Base-by-base conservation (phyloP, 2,888 invertebrate genomes). In the Encarsia formosa region DNA sequence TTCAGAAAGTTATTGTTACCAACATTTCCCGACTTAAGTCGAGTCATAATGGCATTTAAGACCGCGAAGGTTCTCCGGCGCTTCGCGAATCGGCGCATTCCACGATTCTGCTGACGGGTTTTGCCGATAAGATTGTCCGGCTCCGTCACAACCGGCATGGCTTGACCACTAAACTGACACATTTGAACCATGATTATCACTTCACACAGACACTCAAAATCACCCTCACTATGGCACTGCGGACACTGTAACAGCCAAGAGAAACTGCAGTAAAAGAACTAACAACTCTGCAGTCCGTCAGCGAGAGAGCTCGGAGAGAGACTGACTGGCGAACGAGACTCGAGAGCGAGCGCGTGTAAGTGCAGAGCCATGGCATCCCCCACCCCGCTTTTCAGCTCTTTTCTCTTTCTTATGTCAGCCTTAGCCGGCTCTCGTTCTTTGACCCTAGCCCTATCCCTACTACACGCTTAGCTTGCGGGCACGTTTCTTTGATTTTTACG, bases 21-120 rank as follows among this genome's bases (percentile, higher is more conserved):
- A 5, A 15, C 9, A 5, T 13, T 13, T 5, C 15, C 15, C 15
- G 26, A 26, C 58, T 77, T 75, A 62, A 80, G 76, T 66, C 79
- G 75, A 68, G 80, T 79, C 80, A 80, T 80, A 64, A 71, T 73
- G 65, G 69, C 72, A 60, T 65, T 69, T 63, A 73, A 69, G 63
- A 71, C 69, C 63, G 69, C 68, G 58, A 70, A 65, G 66, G 67
- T 69, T 59, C 65, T 67, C 58, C 72, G 70, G 64, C 68, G 67
- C 65, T 70, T 69, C 63, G 71, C 71, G 66, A 74, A 68, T 62
- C 69, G 70, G 66, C 70, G 66, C 71, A 71, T 71, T 63, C 69
- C 71, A 65, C 71, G 66, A 59, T 59, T 45, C 31, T 56, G 52
- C 24, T 49, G 54, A n/a, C 38, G 35, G 18, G 47, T 41, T 8